phyloP scores from a whole-genome alignment of 2,888 invertebrate genomes.

The Nomada lathburiana region DNA sequence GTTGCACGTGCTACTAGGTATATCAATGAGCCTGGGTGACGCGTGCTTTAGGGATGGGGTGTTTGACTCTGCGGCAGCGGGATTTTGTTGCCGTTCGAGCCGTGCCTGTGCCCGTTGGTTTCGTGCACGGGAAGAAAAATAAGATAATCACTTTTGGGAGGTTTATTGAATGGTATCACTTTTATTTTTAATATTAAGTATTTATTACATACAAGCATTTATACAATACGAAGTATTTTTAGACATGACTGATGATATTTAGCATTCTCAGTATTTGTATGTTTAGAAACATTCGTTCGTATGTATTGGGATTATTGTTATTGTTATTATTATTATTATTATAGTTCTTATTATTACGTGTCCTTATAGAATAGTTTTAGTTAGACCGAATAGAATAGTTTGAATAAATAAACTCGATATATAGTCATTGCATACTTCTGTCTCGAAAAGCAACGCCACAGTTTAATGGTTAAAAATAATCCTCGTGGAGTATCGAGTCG shows the following conservation, averaged over 20 bases:
- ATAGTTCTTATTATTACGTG: slow-evolving; percentile 67
- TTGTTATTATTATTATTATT: slow-evolving; percentile 61
- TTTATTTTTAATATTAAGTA: slow-evolving; percentile 64
- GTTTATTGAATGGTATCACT: slow-evolving; percentile 42
- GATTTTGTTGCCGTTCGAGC: no score
- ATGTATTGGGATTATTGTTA: slow-evolving; percentile 67
- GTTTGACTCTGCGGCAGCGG: no score
- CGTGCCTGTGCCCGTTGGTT: no score
- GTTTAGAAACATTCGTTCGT: slow-evolving; percentile 70
- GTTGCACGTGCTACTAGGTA: slow-evolving; percentile 2
- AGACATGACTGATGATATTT: slow-evolving; percentile 73
- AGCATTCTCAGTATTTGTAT: slow-evolving; percentile 66
- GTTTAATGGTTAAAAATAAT: slow-evolving; percentile 38
- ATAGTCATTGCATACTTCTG: slow-evolving; percentile 46
- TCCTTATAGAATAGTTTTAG: slow-evolving; percentile 69
- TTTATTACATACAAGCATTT: slow-evolving; percentile 73
- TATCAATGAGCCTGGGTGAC: slow-evolving; percentile 19
- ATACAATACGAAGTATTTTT: slow-evolving; percentile 66
- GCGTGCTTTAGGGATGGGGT: no score
- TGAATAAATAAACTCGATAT: slow-evolving; percentile 61
- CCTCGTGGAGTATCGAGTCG: slow-evolving; percentile 29
- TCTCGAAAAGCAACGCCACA: slow-evolving; percentile 30
- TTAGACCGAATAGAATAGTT: slow-evolving; percentile 69
- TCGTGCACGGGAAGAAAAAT: no score
- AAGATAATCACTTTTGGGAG: neutral